phyloP scores from a whole-genome alignment of 2,113 vertebrate species.

The Aspiorhynchus laticeps region DNA sequence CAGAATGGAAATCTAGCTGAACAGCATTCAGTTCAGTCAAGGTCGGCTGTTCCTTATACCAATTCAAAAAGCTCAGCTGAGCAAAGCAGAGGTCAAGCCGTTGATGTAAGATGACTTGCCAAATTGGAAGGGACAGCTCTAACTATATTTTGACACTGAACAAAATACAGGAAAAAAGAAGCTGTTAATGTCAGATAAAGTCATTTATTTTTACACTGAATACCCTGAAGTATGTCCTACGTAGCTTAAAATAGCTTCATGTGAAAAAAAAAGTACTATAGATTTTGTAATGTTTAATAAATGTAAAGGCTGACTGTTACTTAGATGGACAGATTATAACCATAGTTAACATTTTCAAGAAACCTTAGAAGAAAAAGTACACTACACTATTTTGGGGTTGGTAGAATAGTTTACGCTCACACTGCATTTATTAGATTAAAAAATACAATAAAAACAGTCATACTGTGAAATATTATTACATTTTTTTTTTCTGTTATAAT shows the following conservation, averaged over 20 bases:
- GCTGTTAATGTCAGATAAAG: neutral
- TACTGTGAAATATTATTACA: neutral
- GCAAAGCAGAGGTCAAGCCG: neutral
- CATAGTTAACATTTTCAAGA: neutral
- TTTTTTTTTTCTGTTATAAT: neutral
- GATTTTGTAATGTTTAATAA: neutral
- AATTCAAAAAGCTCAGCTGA: neutral
- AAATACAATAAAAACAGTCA: neutral
- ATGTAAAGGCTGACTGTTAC: neutral
- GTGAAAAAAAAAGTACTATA: neutral
- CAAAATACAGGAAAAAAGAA: neutral
- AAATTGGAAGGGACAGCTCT: neutral
- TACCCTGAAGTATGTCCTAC: neutral
- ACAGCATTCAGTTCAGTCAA: neutral
- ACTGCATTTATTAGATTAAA: neutral
- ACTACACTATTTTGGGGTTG: neutral
- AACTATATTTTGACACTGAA: conserved; percentile 3
- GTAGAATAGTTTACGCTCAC: neutral
- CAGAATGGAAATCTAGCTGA: neutral
- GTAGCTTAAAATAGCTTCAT: neutral
- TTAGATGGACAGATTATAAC: neutral
- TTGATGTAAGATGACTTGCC: neutral
- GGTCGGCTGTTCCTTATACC: neutral
- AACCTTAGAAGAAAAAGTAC: neutral
- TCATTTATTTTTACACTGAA: conserved; percentile 12